A percentile compares a stretch with the other conserved stretches of the same genome.
phyloP scores from a whole-genome alignment of 1,140 invertebrate genomes.

The Drosophila eugracilis region DNA sequence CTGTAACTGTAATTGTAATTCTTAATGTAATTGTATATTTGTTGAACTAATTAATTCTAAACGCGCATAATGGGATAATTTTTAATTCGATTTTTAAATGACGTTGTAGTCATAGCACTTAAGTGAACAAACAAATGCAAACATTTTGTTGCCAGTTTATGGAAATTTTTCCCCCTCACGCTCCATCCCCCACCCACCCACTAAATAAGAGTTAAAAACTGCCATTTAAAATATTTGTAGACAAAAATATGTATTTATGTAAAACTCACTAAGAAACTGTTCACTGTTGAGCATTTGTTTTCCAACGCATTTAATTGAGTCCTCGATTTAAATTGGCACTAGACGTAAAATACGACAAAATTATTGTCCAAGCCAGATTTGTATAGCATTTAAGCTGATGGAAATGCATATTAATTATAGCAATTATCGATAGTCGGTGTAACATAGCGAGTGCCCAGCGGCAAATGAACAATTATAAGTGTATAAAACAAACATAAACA shows the following conservation, averaged over 20 bases:
- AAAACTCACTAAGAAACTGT: slow-evolving; percentile 12
- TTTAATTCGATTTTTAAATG: slow-evolving; percentile 76
- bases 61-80: slow-evolving; percentile 48
- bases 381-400: slow-evolving; percentile 66
- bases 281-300: slow-evolving; percentile 57
- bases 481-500: slow-evolving; percentile 56
- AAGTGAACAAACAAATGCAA: slow-evolving; percentile 52
- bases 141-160: slow-evolving; percentile 47
- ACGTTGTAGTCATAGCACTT: slow-evolving; percentile 79
- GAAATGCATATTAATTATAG: slow-evolving; percentile 62
- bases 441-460: slow-evolving; percentile 54
- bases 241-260: too few species aligned
- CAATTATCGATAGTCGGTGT: slow-evolving; percentile 61
- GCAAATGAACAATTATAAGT: slow-evolving; percentile 69
- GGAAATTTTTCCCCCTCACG: slow-evolving; percentile 36
- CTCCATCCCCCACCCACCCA: too few species aligned
- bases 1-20: slow-evolving; percentile 45
- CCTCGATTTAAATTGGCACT: slow-evolving; percentile 45
- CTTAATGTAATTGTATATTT: slow-evolving; percentile 66
- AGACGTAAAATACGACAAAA: slow-evolving; percentile 12
- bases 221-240: slow-evolving; percentile 71
- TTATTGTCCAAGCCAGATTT: slow-evolving; percentile 51
- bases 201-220: slow-evolving; percentile 54
- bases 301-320: slow-evolving; percentile 59
- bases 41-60: slow-evolving; percentile 71